Percentiles rank a stretch among this genome's conserved stretches.
Evolutionary conservation across 2,888 invertebrate species (phyloP).

Genomic region (Ischnus inquisitorius): DNA sequence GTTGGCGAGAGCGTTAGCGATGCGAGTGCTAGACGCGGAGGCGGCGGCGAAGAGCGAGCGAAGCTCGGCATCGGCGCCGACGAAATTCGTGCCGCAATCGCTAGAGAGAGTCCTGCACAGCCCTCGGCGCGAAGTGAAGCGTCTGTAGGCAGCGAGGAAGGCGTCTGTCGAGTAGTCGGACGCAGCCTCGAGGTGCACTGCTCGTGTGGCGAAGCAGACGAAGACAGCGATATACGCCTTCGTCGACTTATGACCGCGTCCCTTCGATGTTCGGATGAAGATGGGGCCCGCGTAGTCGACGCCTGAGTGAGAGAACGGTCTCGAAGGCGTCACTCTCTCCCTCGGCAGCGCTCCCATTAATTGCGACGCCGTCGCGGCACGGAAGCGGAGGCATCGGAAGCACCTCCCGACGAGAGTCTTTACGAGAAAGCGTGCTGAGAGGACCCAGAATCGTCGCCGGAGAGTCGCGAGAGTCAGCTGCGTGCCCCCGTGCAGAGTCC

Average conservation of each 20-base stretch:
- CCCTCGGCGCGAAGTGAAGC: slow-evolving; percentile 68
- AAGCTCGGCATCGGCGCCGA: slow-evolving; percentile 68
- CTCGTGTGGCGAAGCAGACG: slow-evolving; percentile 70
- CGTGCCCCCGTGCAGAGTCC: slow-evolving; percentile 29
- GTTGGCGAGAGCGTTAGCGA: slow-evolving; percentile 22
- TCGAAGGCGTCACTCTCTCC: slow-evolving; percentile 1
- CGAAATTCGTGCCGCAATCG: slow-evolving; percentile 73
- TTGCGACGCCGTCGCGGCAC: slow-evolving; percentile 10
- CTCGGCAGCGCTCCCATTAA: slow-evolving; percentile 35
- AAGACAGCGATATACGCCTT: slow-evolving; percentile 69
- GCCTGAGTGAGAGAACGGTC: slow-evolving; percentile 68
- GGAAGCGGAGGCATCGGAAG: not conserved
- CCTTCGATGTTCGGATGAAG: slow-evolving; percentile 6
- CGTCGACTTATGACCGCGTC: slow-evolving; percentile 25
- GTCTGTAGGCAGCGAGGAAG: slow-evolving; percentile 68
- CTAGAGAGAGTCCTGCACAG: slow-evolving; percentile 51
- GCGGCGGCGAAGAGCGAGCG: slow-evolving; percentile 15
- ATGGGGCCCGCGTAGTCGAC: slow-evolving; percentile 60
- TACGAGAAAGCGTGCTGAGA: not conserved
- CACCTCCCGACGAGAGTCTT: not conserved
- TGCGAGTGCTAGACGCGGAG: not conserved
- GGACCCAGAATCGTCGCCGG: slow-evolving; percentile 10
- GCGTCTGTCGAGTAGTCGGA: slow-evolving; percentile 65
- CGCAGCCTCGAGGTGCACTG: slow-evolving; percentile 69
- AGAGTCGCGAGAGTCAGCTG: slow-evolving; percentile 55